Percentiles rank a stretch among this genome's conserved stretches.
Conservation (phyloP, 1,140 invertebrate genomes). For the Agrypnia vestita region DNA sequence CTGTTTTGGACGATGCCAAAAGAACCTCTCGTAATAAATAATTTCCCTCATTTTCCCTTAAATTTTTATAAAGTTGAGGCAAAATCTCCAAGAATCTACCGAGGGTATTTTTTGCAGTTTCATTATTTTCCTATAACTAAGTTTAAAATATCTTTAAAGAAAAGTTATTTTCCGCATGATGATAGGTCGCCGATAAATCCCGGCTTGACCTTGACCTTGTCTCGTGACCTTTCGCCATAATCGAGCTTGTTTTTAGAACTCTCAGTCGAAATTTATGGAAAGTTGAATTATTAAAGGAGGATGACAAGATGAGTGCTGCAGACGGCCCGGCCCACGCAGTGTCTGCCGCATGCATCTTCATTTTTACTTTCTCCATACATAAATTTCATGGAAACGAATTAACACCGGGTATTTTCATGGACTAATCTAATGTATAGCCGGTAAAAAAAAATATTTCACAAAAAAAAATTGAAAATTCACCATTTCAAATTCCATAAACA, state of each 20-base stretch:
- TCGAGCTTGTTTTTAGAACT: conserved; percentile 7
- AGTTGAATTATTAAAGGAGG: conserved; percentile 40
- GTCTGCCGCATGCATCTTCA: conserved; percentile 31
- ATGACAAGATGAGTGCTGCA: conserved; percentile 8
- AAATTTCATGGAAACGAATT: neutral
- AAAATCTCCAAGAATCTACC: neutral
- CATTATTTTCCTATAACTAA: neutral
- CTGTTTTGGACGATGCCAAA: neutral
- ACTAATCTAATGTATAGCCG: no score
- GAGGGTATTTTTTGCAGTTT: neutral
- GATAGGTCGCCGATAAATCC: neutral
- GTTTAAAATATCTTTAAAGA: neutral
- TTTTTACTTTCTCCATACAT: conserved; percentile 5
- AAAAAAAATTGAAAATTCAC: no score
- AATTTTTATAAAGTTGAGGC: neutral
- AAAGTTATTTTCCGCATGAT: neutral
- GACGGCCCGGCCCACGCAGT: conserved; percentile 28
- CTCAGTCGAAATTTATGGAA: conserved; percentile 39
- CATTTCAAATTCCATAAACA: no score
- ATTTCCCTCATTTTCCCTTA: neutral
- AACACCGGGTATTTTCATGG: no score
- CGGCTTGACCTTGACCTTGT: conserved; percentile 20
- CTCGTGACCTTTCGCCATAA: neutral
- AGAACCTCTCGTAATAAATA: neutral
- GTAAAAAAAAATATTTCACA: no score